These are phyloP conservation scores for Leucopsar rothschildi DNA, from an alignment of 2,113 vertebrate species.

Conservation along the genomic window DNA sequence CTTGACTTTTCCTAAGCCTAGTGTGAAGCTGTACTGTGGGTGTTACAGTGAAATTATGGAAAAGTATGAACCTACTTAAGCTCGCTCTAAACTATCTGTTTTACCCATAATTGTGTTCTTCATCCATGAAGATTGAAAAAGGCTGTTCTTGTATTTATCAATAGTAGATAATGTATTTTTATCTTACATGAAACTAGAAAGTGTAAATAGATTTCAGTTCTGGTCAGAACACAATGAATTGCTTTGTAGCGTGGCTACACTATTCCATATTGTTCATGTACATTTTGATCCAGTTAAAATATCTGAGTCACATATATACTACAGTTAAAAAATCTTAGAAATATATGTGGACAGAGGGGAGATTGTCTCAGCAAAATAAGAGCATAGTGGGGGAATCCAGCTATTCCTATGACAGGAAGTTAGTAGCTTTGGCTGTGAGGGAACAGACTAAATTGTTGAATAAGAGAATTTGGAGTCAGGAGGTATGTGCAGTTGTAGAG, in stretches of 20 bases:
- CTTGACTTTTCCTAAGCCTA: neutral
- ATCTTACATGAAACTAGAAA: neutral
- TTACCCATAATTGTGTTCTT: neutral
- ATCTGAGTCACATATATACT: neutral
- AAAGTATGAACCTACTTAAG: neutral
- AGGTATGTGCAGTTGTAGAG: neutral
- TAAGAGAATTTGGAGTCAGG: neutral
- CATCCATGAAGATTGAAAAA: neutral
- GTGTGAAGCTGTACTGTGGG: neutral
- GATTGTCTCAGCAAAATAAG: neutral
- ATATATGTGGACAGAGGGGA: neutral
- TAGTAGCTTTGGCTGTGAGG: neutral
- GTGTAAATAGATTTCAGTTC: neutral
- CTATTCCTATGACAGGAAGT: neutral
- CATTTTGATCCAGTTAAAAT: neutral
- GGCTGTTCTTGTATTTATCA: neutral
- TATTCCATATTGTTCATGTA: neutral
- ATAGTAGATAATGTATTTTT: neutral
- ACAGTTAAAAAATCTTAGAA: neutral
- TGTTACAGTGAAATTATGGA: neutral
- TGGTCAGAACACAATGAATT: neutral
- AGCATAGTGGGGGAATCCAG: neutral
- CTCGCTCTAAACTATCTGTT: neutral
- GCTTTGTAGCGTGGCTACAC: neutral
- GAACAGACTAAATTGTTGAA: neutral